Evolutionary conservation across 1,140 invertebrate species (phyloP).

Genomic region (Heliconius eleuchia): DNA sequence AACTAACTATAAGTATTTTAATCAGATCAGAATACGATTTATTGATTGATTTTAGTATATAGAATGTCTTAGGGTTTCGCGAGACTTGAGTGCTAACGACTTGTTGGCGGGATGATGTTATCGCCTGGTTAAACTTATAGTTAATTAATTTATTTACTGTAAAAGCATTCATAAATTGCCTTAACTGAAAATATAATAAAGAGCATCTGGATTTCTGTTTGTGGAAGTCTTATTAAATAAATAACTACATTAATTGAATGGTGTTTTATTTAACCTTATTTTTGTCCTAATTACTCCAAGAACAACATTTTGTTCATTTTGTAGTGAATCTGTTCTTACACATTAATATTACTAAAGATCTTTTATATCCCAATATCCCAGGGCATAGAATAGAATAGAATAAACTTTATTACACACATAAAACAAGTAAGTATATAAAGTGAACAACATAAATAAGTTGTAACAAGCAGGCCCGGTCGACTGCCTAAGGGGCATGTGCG

Average conservation of each 20-base stretch:
- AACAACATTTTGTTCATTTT: no score
- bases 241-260: conserved; percentile 51
- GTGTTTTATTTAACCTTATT: conserved; percentile 41
- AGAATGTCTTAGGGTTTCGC: conserved; percentile 36
- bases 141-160: conserved; percentile 75
- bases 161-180: conserved; percentile 67
- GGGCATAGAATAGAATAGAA: no score
- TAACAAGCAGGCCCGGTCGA: no score
- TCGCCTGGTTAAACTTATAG: conserved; percentile 65
- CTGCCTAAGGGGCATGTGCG: no score
- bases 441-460: no score
- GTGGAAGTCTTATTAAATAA: conserved; percentile 78
- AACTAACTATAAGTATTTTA: conserved; percentile 60
- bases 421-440: no score
- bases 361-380: no score
- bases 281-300: neutral
- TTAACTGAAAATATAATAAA: conserved; percentile 67
- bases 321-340: no score
- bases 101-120: conserved; percentile 63
- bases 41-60: conserved; percentile 40
- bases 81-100: conserved; percentile 51
- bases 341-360: no score
- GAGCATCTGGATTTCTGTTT: conserved; percentile 72
- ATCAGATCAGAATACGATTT: conserved; percentile 53
- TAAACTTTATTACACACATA: no score